These are phyloP conservation scores for Acrocephalus kingi DNA, from an alignment of 2,113 vertebrate species.

Conservation along the genomic window DNA sequence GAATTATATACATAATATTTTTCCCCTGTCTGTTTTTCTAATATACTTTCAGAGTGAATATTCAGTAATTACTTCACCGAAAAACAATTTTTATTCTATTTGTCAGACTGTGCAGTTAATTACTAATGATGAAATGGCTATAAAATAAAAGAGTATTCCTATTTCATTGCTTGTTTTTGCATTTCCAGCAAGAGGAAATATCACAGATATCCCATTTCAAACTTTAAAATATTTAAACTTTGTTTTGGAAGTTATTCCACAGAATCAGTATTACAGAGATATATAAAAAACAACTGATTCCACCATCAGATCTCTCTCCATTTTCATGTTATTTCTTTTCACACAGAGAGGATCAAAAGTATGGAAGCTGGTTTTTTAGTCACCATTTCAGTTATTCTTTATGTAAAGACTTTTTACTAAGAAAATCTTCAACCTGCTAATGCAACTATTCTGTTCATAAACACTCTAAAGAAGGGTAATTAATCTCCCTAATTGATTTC, in stretches of 20 bases:
- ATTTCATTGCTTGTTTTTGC: not conserved
- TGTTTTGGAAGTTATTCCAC: not conserved
- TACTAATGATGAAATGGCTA: constrained; percentile 30
- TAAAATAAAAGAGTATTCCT: not conserved
- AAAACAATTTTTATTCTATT: constrained; percentile 28
- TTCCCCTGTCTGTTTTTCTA: not conserved
- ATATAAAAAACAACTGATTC: not conserved
- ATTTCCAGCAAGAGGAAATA: not conserved
- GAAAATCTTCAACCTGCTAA: not conserved
- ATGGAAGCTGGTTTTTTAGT: not conserved
- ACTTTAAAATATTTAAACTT: not conserved
- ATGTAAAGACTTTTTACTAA: not conserved
- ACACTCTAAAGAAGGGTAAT: not conserved
- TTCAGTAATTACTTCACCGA: constrained; percentile 52
- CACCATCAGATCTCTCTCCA: not conserved
- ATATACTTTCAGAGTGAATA: constrained; percentile 23
- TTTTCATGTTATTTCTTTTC: not conserved
- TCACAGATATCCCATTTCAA: not conserved
- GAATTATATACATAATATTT: constrained; percentile 9
- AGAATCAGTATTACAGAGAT: not conserved
- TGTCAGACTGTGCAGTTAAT: constrained; percentile 48
- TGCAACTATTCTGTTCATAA: not conserved
- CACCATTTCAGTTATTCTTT: not conserved
- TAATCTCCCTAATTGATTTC: not conserved
- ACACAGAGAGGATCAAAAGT: not conserved